Evolutionary conservation across 2,888 invertebrate genomes (phyloP), one percentile per base, ranked within the genome.

Genomic region (Tridacna gigas): DNA sequence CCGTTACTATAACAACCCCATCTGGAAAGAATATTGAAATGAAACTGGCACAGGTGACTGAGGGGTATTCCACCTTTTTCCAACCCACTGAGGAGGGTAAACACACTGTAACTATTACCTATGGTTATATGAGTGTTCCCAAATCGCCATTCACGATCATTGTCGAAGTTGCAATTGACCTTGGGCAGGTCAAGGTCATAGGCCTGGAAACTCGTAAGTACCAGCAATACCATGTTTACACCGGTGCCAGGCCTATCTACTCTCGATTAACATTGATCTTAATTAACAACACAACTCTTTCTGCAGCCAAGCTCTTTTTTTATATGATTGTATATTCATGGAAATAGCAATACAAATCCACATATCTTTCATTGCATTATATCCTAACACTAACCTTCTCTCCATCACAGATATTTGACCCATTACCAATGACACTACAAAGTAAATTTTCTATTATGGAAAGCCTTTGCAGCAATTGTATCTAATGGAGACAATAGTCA

Each of bases 201-300:
- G 98, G 98, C 91, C 96, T 98, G 74, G 97, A 98, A 95, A 96
- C 97, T 94, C 97, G 98, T 98, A 96, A 97, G 97, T 88, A 67
- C n/a, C 25, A 73, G 73, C 20, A 45, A 37, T 67, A 45, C 37
- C 28, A 18, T 28, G 18, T 65, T 63, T 48, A 45, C 56, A 28
- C 65, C 45, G 73, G 20, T 74, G 61, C 69, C 60, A 28, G 22
- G 25, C 25, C n/a, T 0, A 69, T 65, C 28, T 18, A 28, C 18
- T 28, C 65, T 37, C 37, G 25, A 18, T 28, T 65, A 65, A 65
- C 65, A 65, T 26, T 65, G 65, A 11, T 28, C 20, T 20, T 12
- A 26, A 65, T 65, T 65, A 65, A 65, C 65, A 65, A 7, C 15
- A 28, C 65, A 37, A 63, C 48, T 63, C 37, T 37, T 7, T 37